Conservation (phyloP, 2,888 invertebrate genomes). For the Amphipyra berbera region DNA sequence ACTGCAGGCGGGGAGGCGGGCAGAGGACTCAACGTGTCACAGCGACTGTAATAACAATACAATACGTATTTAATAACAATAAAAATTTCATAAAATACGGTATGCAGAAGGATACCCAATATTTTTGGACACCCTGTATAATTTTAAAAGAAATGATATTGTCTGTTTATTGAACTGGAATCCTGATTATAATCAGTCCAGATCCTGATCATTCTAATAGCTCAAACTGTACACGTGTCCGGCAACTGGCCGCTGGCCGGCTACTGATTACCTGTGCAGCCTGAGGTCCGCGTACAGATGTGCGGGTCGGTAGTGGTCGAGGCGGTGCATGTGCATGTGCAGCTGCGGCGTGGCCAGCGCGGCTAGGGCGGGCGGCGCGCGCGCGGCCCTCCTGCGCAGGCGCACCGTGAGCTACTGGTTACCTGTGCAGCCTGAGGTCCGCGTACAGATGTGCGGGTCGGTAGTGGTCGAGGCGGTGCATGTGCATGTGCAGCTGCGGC, state of each 20-base stretch:
- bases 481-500: not conserved
- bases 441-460: slow-evolving; percentile 1
- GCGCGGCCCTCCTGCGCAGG: no score
- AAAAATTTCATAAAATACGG: no score
- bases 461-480: slow-evolving; percentile 1
- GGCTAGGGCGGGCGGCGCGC: no score
- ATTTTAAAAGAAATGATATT: no score
- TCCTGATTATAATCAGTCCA: no score
- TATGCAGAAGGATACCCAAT: no score
- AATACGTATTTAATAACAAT: no score
- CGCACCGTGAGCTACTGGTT: not conserved
- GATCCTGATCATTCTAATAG: no score
- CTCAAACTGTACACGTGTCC: no score
- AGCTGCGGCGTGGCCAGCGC: not conserved
- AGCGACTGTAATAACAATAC: slow-evolving; percentile 22
- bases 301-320: slow-evolving; percentile 46
- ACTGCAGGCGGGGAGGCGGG: slow-evolving; percentile 20
- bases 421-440: not conserved
- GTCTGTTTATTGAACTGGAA: no score
- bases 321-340: slow-evolving; percentile 1
- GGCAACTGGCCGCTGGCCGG: no score
- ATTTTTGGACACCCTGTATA: no score
- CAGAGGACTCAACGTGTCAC: slow-evolving; percentile 32
- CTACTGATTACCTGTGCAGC: slow-evolving; percentile 13
- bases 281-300: slow-evolving; percentile 11